These are phyloP conservation scores for Chrysomela aeneicollis DNA, from an alignment of 2,888 invertebrate species.

Conservation along the genomic window DNA sequence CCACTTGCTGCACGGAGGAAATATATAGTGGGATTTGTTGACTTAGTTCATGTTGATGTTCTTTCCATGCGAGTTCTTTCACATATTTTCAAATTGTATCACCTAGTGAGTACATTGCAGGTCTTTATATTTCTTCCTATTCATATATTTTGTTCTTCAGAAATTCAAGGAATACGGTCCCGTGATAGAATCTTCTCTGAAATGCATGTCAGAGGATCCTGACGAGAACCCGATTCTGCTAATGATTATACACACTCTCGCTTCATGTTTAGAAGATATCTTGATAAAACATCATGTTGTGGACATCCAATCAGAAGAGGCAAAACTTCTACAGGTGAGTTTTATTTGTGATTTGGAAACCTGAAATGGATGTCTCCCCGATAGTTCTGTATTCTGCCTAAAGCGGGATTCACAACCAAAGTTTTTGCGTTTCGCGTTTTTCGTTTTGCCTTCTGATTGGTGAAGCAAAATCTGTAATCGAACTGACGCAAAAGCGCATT, in stretches of 20 bases:
- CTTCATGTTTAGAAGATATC: slow-evolving; percentile 23
- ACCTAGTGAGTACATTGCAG: slow-evolving; percentile 21
- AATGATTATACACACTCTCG: slow-evolving; percentile 22
- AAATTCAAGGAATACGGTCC: slow-evolving; percentile 28
- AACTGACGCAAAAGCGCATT: too few relatives aligned
- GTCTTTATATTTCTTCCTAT: neutral
- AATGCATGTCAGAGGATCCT: slow-evolving; percentile 1
- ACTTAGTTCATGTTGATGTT: slow-evolving; percentile 20
- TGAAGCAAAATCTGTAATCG: too few relatives aligned
- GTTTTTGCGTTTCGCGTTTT: too few relatives aligned
- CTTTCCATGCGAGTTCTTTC: slow-evolving; percentile 19
- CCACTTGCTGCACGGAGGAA: slow-evolving; percentile 13
- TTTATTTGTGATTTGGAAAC: too few relatives aligned
- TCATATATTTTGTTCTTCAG: slow-evolving; percentile 15
- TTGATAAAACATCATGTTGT: slow-evolving; percentile 22
- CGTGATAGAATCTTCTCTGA: slow-evolving; percentile 24
- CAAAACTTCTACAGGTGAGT: slow-evolving; percentile 25
- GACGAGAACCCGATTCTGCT: slow-evolving; percentile 26
- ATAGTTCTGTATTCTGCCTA: too few relatives aligned
- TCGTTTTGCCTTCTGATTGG: too few relatives aligned
- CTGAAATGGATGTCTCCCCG: too few relatives aligned
- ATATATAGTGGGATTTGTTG: slow-evolving; percentile 23
- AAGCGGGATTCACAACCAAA: too few relatives aligned
- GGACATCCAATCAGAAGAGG: slow-evolving; percentile 25
- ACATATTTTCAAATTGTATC: slow-evolving; percentile 29